Base-by-base conservation (phyloP, 1,140 invertebrate species). In the Caenorhabditis briggsae region DNA sequence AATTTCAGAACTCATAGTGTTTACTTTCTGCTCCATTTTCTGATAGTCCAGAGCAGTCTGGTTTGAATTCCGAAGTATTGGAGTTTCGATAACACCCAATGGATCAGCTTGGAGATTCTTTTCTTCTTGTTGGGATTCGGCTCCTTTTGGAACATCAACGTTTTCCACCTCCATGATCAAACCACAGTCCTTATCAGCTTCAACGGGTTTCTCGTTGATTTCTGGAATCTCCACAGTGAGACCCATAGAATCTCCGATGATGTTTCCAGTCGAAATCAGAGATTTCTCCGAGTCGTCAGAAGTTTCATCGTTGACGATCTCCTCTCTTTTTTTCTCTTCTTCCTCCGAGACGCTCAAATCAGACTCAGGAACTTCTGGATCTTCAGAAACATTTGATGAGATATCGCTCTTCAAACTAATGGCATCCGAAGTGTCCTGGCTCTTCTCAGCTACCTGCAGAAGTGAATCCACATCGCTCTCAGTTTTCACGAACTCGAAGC, bases 401-500 rank as follows among this genome's bases (percentile, higher is more conserved):
- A 33, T 33, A 33, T 33, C 33, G 33, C 33, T 33, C 3, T 33
- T 33, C 33, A 33, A 33, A 33, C 33, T 33, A 3, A 33, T 33
- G 33, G 33, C 33, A 33, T 33, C 33, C 33, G 33, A 33, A 33
- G 33, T 33, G 33, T 33, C 33, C 33, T 33, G 33, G 33, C 1
- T 33, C 33, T 33, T 33, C 33, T 33, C 33, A 33, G 3, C 33
- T 33, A 3, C 33, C 33, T 33, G 1, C 33, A 33, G 33, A 33
- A 33, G 33, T 33, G 33, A 33, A 33, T 33, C 33, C 33, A 33
- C 33, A 33, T 33, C 33, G 33, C 33, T 33, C 3, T 33, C 33
- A 33, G 25, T 64, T 64, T 64, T 64, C 11, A 70, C 64, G 41
- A 70, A 46, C 3, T 70, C 64, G 18, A 16, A 70, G 23, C 64